Evolutionary conservation across 92 coral and sea anemone species (phyloP).

Genomic region (Siderastrea siderea): DNA sequence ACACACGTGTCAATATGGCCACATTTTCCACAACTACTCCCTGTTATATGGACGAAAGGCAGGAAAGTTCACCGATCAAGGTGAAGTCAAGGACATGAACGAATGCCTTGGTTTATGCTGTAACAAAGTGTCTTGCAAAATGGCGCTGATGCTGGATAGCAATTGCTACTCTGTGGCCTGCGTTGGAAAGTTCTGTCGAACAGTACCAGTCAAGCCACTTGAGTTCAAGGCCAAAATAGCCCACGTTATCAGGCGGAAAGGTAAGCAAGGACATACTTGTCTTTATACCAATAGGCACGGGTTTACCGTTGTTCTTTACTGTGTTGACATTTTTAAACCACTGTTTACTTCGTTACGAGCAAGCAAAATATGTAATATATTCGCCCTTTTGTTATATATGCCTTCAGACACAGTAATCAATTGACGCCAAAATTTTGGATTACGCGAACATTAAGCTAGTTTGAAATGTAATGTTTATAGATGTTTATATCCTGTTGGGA

Average conservation of each 20-base stretch:
- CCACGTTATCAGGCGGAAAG: slow-evolving; percentile 71
- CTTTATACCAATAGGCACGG: too few species aligned
- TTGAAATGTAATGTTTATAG: background rate
- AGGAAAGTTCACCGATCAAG: slow-evolving; percentile 73
- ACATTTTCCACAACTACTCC: slow-evolving; percentile 68
- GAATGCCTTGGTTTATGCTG: slow-evolving; percentile 76
- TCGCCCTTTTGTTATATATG: too few species aligned
- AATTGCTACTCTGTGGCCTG: slow-evolving; percentile 80
- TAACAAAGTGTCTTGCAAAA: slow-evolving; percentile 56
- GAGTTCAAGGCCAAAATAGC: slow-evolving; percentile 68
- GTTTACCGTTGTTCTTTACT: too few species aligned
- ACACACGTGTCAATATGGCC: slow-evolving; percentile 42
- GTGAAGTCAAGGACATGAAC: slow-evolving; percentile 60
- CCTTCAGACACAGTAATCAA: too few species aligned
- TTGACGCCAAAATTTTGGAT: too few species aligned
- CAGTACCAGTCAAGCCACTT: slow-evolving; percentile 72
- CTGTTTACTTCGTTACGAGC: too few species aligned
- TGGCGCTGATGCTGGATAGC: slow-evolving; percentile 70
- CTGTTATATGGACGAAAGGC: slow-evolving; percentile 78
- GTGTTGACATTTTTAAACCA: too few species aligned
- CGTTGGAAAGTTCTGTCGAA: slow-evolving; percentile 71
- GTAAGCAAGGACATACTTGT: slow-evolving; percentile 17
- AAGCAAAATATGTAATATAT: too few species aligned
- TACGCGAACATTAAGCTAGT: too few species aligned
- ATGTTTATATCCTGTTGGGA: background rate